These are phyloP conservation scores for Macrophya alboannulata DNA, from an alignment of 2,888 invertebrate genomes.

Conservation along the genomic window DNA sequence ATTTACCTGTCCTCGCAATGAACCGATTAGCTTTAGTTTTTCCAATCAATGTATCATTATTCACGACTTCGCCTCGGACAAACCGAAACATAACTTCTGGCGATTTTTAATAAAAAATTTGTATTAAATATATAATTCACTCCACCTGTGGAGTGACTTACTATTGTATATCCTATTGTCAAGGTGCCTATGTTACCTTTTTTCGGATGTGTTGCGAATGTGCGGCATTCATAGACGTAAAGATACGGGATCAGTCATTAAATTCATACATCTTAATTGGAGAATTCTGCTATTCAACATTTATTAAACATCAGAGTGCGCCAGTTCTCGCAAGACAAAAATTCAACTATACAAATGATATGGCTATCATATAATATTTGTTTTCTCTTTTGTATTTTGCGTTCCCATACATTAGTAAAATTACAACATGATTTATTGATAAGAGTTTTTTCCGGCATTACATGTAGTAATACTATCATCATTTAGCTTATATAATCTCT, in stretches of 20 bases:
- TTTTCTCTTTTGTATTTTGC: neutral
- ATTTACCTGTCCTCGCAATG: neutral
- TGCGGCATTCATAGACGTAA: neutral
- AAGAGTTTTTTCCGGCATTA: slow-evolving; percentile 20
- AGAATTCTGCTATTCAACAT: slow-evolving; percentile 21
- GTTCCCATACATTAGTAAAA: slow-evolving; percentile 42
- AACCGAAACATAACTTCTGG: neutral
- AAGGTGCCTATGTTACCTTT: neutral
- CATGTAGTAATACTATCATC: slow-evolving; percentile 36
- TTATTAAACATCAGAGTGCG: slow-evolving; percentile 31
- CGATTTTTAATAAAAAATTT: neutral
- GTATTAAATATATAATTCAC: neutral
- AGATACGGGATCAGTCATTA: neutral
- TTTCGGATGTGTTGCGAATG: neutral
- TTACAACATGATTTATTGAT: slow-evolving; percentile 43
- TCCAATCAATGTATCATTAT: neutral
- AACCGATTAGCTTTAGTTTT: neutral
- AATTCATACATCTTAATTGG: neutral
- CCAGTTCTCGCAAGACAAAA: slow-evolving; percentile 30
- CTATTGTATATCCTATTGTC: neutral
- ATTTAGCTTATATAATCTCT: slow-evolving; percentile 39
- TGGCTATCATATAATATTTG: slow-evolving; percentile 23
- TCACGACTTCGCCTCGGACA: neutral
- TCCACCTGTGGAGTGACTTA: neutral
- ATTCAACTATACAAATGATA: slow-evolving; percentile 44